Conservation (phyloP, 2,797 vertebrate genomes). For the Crocodylus rhombifer region DNA sequence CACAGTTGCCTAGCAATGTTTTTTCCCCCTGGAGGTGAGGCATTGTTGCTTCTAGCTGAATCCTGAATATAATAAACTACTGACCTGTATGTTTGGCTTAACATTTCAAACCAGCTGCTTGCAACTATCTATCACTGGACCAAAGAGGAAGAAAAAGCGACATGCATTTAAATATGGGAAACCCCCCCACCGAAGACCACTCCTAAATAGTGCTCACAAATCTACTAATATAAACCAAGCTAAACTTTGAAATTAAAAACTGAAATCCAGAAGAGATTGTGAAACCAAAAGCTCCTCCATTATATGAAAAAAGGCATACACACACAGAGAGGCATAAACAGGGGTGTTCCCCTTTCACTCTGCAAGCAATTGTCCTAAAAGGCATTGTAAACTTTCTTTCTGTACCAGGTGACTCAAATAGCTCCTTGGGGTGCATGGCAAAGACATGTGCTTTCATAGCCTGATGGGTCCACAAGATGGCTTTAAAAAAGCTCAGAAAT, state of each 20-base stretch:
- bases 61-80: neutral
- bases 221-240: neutral
- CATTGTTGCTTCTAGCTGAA: neutral
- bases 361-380: neutral
- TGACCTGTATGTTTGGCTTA: neutral
- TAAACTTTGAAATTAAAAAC: neutral
- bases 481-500: neutral
- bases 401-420: neutral
- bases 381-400: neutral
- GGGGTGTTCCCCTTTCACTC: neutral
- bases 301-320: neutral
- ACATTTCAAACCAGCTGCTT: neutral
- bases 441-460: neutral
- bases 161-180: neutral
- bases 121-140: neutral
- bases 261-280: neutral
- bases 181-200: neutral
- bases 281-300: conserved; percentile 22
- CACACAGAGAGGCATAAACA: too few relatives aligned
- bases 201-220: neutral
- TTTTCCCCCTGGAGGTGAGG: neutral
- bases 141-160: neutral
- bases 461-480: fast-evolving
- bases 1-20: neutral
- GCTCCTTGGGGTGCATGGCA: neutral